A percentile compares a stretch with the other conserved stretches of the same genome.
Conservation (phyloP, 2,888 invertebrate species). For the Mesopsocus fuscifrons region DNA sequence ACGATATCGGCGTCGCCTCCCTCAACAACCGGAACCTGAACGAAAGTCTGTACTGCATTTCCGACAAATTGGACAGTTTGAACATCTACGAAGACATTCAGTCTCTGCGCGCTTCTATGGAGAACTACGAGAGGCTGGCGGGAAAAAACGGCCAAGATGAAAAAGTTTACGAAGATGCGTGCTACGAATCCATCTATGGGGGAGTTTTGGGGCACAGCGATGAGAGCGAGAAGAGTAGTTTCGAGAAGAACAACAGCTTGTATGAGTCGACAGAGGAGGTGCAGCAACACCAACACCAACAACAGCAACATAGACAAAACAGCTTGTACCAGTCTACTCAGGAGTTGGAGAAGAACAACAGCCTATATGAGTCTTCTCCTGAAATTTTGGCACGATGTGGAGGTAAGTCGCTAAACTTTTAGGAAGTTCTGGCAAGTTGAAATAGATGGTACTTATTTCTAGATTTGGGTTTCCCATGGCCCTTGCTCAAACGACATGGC, state of each 20-base stretch:
- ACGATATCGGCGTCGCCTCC: background rate
- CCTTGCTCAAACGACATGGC: too few species aligned
- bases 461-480: too few species aligned
- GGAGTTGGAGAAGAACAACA: too few species aligned
- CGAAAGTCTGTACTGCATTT: background rate
- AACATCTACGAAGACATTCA: background rate
- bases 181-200: background rate
- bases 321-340: too few species aligned
- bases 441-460: too few species aligned
- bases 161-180: background rate
- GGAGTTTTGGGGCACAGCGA: background rate
- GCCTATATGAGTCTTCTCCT: too few species aligned
- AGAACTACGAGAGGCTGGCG: background rate
- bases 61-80: background rate
- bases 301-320: too few species aligned
- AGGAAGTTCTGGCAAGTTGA: too few species aligned
- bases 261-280: too few species aligned
- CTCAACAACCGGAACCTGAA: background rate
- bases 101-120: background rate
- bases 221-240: constrained; percentile 1
- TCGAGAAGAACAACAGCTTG: constrained; percentile 1
- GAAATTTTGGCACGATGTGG: too few species aligned
- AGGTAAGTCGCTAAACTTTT: too few species aligned
- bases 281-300: too few species aligned
- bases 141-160: background rate